Percentiles rank a stretch among this genome's conserved stretches.
Conservation (phyloP, 2,797 vertebrate species). For the Halcyon leucocephala region DNA sequence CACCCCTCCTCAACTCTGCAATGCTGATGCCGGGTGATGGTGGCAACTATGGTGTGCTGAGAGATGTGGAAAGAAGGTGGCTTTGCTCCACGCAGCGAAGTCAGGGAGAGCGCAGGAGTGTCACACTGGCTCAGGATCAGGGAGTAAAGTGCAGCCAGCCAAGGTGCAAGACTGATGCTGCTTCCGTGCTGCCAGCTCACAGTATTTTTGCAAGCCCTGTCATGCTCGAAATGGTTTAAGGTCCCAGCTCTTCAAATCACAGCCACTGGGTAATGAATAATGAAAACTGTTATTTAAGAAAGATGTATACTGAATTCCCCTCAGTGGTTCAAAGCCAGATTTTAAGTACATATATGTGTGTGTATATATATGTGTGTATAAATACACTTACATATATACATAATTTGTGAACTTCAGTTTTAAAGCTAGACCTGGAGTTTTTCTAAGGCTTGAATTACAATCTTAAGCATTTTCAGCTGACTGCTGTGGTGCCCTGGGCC, state of each 20-base stretch:
- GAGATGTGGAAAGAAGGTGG: not conserved
- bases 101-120: not conserved
- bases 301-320: not conserved
- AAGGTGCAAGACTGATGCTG: not conserved
- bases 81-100: not conserved
- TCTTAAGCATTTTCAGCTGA: not conserved
- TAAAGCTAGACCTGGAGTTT: not conserved
- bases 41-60: not conserved
- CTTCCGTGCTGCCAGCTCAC: not conserved
- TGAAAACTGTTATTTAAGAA: not conserved
- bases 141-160: not conserved
- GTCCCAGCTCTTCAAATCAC: not conserved
- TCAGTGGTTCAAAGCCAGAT: not conserved
- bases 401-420: not conserved
- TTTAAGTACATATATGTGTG: not conserved
- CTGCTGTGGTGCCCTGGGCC: not conserved
- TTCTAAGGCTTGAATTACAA: not conserved
- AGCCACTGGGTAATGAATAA: not conserved
- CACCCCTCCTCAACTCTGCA: not conserved
- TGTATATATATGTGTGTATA: not conserved
- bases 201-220: not conserved
- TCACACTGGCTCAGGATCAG: conserved; percentile 8
- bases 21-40: not conserved
- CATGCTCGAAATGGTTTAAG: not conserved
- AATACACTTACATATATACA: not conserved